Evolutionary conservation across 2,888 invertebrate genomes (phyloP).

Genomic region (Hirtodrosophila alboralis): DNA sequence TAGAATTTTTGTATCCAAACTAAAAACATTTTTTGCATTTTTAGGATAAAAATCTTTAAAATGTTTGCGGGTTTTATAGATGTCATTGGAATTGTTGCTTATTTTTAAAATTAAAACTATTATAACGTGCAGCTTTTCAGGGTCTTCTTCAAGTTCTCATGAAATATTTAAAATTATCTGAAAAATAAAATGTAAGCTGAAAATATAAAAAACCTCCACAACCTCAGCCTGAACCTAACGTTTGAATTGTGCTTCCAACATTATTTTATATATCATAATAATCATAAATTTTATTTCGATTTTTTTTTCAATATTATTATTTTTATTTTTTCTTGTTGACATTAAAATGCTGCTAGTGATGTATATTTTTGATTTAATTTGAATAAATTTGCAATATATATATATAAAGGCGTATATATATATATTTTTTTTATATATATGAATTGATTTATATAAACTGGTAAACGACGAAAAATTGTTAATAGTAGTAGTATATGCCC

Average conservation of each 20-base stretch:
- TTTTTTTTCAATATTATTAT: too few species aligned
- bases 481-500: slow-evolving; percentile 33
- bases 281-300: slow-evolving; percentile 74
- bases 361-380: slow-evolving; percentile 67
- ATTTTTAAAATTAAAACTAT: too few species aligned
- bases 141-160: too few species aligned
- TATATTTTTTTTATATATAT: too few species aligned
- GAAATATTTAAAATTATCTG: slow-evolving; percentile 3
- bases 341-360: slow-evolving; percentile 75
- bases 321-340: slow-evolving; percentile 67
- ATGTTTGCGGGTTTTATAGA: too few species aligned
- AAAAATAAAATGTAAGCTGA: slow-evolving; percentile 13
- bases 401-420: too few species aligned
- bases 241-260: slow-evolving; percentile 76
- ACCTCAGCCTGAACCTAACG: slow-evolving; percentile 44
- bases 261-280: slow-evolving; percentile 60
- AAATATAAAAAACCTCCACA: slow-evolving; percentile 14
- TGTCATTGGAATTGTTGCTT: too few species aligned
- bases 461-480: slow-evolving; percentile 67
- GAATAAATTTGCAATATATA: slow-evolving; percentile 66
- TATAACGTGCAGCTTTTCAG: too few species aligned
- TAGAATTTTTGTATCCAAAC: too few species aligned
- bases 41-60: too few species aligned
- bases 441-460: slow-evolving; percentile 60
- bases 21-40: too few species aligned